Evolutionary conservation across 2,888 invertebrate species (phyloP).

Genomic region (Ectobius pallidus): DNA sequence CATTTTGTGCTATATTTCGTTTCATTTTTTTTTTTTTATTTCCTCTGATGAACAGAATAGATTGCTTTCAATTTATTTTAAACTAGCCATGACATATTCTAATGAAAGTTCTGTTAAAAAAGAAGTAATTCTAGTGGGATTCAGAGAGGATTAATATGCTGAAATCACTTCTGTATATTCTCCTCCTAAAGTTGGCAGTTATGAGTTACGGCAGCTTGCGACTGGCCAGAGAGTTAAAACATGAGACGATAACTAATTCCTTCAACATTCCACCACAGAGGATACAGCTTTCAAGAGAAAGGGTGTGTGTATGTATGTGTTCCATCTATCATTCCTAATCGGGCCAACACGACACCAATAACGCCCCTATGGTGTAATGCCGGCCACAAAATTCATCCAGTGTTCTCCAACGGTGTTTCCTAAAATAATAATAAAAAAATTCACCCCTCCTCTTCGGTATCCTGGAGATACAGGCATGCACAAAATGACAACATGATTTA

Average conservation of each 20-base stretch:
- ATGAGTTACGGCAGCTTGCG: neutral
- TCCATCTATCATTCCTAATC: neutral
- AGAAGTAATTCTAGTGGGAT: neutral
- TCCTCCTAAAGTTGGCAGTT: neutral
- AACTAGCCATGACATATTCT: no score
- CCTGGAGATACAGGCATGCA: neutral
- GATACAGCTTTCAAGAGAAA: no score
- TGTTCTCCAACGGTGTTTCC: neutral
- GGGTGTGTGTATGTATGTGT: neutral
- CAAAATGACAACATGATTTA: neutral
- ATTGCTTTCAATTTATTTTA: no score
- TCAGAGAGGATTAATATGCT: neutral
- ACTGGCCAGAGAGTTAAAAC: neutral
- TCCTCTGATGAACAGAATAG: no score
- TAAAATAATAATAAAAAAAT: neutral
- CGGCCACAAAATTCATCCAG: neutral
- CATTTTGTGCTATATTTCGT: no score
- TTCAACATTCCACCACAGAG: neutral
- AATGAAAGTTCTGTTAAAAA: neutral
- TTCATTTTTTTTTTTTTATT: no score
- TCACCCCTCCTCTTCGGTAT: neutral
- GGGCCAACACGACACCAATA: neutral
- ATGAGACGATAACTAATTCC: neutral
- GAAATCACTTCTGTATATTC: neutral
- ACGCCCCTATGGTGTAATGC: neutral